Evolutionary conservation across 1,140 invertebrate genomes (phyloP).

Genomic region (Brevipalpus yothersi): DNA sequence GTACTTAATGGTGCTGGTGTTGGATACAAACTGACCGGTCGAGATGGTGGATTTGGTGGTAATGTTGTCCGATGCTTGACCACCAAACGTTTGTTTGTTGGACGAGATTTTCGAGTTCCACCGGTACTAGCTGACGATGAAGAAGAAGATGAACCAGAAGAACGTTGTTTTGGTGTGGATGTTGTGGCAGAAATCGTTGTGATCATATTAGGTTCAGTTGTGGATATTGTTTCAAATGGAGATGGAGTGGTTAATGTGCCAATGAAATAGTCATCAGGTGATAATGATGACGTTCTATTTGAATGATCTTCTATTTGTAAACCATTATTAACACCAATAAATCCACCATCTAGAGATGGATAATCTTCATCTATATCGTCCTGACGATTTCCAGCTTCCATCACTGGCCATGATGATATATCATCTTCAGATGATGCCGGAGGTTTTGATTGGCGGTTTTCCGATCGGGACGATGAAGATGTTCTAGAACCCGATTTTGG

Average conservation of each 20-base stretch:
- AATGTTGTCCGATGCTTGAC: neutral
- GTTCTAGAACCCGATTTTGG: too few relatives aligned
- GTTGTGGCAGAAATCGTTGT: conserved; percentile 2
- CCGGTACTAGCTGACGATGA: neutral
- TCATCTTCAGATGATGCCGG: too few relatives aligned
- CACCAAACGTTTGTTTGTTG: conserved; percentile 8
- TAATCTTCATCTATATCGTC: too few relatives aligned
- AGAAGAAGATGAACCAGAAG: neutral
- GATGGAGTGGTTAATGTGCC: neutral
- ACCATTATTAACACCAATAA: too few relatives aligned
- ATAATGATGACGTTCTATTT: too few relatives aligned
- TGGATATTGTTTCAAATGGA: neutral
- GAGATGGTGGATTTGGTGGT: neutral
- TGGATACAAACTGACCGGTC: conserved; percentile 9
- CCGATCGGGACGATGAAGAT: too few relatives aligned
- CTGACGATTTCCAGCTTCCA: too few relatives aligned
- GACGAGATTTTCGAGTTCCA: conserved; percentile 1
- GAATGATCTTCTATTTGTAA: too few relatives aligned
- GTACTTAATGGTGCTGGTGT: conserved; percentile 8
- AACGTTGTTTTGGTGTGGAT: neutral
- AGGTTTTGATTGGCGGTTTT: too few relatives aligned
- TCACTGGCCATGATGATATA: too few relatives aligned
- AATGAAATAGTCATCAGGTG: too few relatives aligned
- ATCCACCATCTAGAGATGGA: too few relatives aligned
- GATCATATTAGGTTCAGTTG: neutral